Evolutionary conservation across 2,113 vertebrate genomes (phyloP).

Genomic region (Campylomormyrus tamandua): DNA sequence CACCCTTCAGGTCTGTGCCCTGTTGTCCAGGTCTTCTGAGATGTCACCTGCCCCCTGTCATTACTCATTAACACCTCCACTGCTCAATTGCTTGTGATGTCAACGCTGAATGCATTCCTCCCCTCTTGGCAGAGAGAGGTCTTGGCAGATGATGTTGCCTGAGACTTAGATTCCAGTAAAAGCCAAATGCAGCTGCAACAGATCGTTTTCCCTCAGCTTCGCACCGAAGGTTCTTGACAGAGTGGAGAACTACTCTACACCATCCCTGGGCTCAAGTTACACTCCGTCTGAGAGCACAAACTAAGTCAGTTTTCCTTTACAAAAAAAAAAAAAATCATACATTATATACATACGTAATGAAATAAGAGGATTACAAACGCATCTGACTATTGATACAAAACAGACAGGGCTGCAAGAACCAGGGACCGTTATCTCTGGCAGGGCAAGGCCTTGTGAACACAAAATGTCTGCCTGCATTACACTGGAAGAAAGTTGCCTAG

Average conservation of each 20-base stretch:
- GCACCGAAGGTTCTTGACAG: neutral
- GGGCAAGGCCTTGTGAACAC: neutral
- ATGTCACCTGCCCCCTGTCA: neutral
- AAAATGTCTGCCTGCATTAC: neutral
- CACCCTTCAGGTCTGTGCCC: neutral
- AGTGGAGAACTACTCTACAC: slow-evolving; percentile 9
- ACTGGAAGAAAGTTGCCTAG: neutral
- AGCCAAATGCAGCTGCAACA: neutral
- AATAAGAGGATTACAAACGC: neutral
- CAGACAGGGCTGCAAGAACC: neutral
- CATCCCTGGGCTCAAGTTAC: neutral
- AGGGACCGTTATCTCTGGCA: neutral
- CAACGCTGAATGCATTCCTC: neutral
- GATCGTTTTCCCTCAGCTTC: neutral
- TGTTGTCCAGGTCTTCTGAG: neutral
- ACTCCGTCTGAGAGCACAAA: neutral
- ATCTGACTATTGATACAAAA: slow-evolving; percentile 10
- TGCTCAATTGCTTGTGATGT: neutral
- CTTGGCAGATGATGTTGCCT: neutral
- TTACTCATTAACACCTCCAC: neutral
- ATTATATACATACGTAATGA: neutral
- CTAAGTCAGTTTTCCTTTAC: neutral
- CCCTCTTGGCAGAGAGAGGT: neutral
- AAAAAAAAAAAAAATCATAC: neutral
- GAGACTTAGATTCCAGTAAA: neutral